Conservation (phyloP, 2,888 invertebrate species). For the Gari tellinella region DNA sequence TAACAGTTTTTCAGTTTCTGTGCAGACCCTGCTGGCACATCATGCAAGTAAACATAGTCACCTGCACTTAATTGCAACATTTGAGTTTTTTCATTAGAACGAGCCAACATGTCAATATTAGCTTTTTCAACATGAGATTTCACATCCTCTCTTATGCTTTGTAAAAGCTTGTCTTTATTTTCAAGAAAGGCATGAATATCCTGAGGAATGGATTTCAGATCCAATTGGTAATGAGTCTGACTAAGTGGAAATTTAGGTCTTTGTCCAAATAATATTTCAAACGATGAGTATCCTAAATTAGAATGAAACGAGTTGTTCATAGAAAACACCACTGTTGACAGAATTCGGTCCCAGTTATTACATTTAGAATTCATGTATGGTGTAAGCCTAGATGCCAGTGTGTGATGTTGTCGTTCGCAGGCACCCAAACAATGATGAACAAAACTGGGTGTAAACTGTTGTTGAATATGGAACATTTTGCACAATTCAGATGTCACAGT, state of each 20-base stretch:
- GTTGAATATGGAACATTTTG: no score
- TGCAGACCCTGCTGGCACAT: no score
- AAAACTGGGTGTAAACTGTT: conserved; percentile 49
- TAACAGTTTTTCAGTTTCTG: conserved; percentile 40
- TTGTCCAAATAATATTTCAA: conserved; percentile 44
- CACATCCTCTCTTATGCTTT: conserved; percentile 6
- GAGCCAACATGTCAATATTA: background rate
- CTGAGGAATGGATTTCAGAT: no score
- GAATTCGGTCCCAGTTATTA: conserved; percentile 29
- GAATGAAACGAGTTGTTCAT: conserved; percentile 47
- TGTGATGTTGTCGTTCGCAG: conserved; percentile 39
- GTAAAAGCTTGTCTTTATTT: background rate
- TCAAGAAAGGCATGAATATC: no score
- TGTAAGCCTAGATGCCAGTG: conserved; percentile 36
- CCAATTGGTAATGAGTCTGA: background rate
- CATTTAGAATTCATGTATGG: conserved; percentile 35
- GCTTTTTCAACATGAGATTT: conserved; percentile 3
- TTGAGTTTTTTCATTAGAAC: conserved; percentile 7
- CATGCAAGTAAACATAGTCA: conserved; percentile 57
- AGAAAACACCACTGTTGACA: no score
- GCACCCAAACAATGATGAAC: conserved; percentile 59
- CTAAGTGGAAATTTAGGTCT: conserved; percentile 42
- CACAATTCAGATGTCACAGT: no score
- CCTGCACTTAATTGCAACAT: conserved; percentile 31
- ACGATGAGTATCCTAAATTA: conserved; percentile 45